Evolutionary conservation across 2,797 vertebrate genomes (phyloP).

Genomic region (Xerus rutilus): DNA sequence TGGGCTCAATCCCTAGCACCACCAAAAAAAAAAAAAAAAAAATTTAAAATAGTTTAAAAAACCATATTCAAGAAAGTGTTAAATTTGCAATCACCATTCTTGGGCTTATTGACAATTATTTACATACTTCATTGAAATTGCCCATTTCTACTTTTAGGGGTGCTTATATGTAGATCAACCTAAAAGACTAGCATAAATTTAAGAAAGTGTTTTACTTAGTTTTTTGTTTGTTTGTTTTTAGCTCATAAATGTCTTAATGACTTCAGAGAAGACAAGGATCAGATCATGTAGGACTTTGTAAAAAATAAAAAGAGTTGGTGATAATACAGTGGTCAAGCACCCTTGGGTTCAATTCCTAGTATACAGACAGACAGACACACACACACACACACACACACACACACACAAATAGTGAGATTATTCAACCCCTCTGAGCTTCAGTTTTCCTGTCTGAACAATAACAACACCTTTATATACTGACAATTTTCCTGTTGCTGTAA

Average conservation of each 20-base stretch:
- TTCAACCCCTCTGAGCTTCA: background rate
- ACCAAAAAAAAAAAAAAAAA: background rate
- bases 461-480: background rate
- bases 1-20: background rate
- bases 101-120: constrained; percentile 6
- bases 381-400: too few species aligned
- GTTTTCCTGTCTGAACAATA: background rate
- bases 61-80: background rate
- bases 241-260: background rate
- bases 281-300: background rate
- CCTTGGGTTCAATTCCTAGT: too few species aligned
- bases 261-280: constrained; percentile 33
- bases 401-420: background rate
- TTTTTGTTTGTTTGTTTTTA: too few species aligned
- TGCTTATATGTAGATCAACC: background rate
- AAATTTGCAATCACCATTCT: constrained; percentile 35
- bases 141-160: background rate
- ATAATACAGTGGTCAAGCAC: too few species aligned
- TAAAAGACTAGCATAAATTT: background rate
- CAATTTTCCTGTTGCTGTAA: constrained; percentile 20
- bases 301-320: too few species aligned
- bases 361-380: too few species aligned
- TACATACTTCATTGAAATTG: constrained; percentile 1
- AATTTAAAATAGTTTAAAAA: background rate
- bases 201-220: background rate